These are phyloP conservation scores for Emydoidea blandingii DNA, from an alignment of 2,797 vertebrate species.

Conservation along the genomic window DNA sequence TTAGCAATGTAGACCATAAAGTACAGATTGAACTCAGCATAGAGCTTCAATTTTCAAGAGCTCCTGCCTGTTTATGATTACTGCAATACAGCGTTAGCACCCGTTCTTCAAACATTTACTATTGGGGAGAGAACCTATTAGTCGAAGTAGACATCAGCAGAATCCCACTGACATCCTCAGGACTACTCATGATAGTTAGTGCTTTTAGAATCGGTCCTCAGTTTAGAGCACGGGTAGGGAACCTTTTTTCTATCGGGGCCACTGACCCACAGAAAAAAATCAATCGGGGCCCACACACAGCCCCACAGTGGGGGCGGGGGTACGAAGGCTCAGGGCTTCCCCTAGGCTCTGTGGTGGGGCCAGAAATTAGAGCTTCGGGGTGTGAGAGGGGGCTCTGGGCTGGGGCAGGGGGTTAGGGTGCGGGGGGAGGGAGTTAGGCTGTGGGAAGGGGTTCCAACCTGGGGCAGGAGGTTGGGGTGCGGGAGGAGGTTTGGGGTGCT, in stretches of 20 bases:
- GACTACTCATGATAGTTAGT: not conserved
- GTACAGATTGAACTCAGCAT: not conserved
- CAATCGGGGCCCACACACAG: too few relatives aligned
- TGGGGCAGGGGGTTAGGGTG: too few relatives aligned
- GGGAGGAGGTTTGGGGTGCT: too few relatives aligned
- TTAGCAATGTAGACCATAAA: not conserved
- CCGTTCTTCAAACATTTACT: not conserved
- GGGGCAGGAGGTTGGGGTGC: too few relatives aligned
- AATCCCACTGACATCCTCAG: not conserved
- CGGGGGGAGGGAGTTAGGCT: too few relatives aligned
- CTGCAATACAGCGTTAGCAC: not conserved
- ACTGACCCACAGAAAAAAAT: too few relatives aligned
- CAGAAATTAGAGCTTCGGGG: too few relatives aligned
- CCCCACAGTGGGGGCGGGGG: accelerated
- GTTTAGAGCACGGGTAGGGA: not conserved
- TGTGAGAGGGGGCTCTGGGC: too few relatives aligned
- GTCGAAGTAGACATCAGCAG: not conserved
- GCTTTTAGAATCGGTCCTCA: not conserved
- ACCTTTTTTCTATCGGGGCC: too few relatives aligned
- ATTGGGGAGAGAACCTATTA: not conserved
- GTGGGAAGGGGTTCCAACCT: too few relatives aligned
- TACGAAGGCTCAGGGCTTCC: too few relatives aligned
- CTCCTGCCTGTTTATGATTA: not conserved
- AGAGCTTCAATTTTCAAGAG: not conserved
- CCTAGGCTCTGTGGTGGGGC: too few relatives aligned